Base-by-base conservation (phyloP, 2,113 vertebrate species). In the Amblyopsis rosae region DNA sequence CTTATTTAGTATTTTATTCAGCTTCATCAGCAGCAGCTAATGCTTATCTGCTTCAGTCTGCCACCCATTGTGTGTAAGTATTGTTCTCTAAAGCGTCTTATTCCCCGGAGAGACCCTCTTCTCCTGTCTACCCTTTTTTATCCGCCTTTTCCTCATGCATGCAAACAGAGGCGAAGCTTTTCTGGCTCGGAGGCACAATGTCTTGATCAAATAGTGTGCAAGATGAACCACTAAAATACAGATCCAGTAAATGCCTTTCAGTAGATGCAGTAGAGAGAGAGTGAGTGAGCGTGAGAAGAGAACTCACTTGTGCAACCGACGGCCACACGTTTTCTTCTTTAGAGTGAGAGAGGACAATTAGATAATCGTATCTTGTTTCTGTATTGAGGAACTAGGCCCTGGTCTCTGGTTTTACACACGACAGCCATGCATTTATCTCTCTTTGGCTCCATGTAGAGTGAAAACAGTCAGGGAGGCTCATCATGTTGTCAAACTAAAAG, bases 121-220 rank as follows among this genome's bases (percentile, higher is more conserved):
- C 63, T 81, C 65, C 75, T 73, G 73, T 80, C 62, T 72, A 69
- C 82, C 63, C 47, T 77, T 80, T 80, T 87, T 82, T 77, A 83
- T 82, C 67, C 65, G 62, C 64, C 12, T 55, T 81, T 85, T 87
- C 71, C 69, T 69, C 77, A 72, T 75, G 79, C 64, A 72, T 79
- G 79, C 75, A 87, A 87, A 86, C 86, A 86, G 71, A 75, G 82
- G 75, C 75, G 73, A 82, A 75, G 69, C 77, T 53, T 80, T 86
- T 83, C 70, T 60, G 68, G 62, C 76, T 85, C 54, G 55, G 3
- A 81, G 75, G 73, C 73, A 79, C 59, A 72, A 74, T 45, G 55
- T 16, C 45, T 64, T 73, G 82, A 86, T 84, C 85, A 86, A 89
- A 87, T 76, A 67, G 50, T 11, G 3, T 6, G 54, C 55, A 6